These are phyloP conservation scores for Choloepus didactylus DNA, from an alignment of 2,797 vertebrate species.

Conservation along the genomic window DNA sequence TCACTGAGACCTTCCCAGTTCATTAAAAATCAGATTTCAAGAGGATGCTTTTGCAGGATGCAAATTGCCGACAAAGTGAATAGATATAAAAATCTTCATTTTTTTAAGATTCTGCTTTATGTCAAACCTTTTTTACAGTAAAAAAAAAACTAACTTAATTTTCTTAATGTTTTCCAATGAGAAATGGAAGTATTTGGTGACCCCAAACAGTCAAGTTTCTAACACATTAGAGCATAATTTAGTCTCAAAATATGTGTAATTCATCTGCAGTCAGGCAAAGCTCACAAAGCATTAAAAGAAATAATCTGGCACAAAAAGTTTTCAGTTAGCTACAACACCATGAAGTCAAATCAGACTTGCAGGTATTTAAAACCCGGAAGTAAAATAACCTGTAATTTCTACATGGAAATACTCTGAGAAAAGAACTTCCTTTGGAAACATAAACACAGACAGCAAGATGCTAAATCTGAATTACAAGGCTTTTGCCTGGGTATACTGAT, in stretches of 20 bases:
- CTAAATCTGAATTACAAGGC: constrained; percentile 59
- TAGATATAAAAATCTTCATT: background rate
- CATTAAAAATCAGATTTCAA: background rate
- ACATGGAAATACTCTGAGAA: background rate
- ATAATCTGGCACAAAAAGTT: background rate
- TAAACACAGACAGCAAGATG: constrained; percentile 16
- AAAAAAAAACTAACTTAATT: background rate
- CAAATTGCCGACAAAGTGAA: background rate
- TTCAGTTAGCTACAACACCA: background rate
- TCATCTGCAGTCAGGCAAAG: background rate
- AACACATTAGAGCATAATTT: background rate
- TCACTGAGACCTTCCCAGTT: background rate
- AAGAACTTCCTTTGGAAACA: background rate
- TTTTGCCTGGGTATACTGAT: background rate
- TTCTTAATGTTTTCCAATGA: background rate
- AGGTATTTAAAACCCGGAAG: constrained; percentile 33
- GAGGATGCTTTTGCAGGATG: background rate
- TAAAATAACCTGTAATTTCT: background rate
- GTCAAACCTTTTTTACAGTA: background rate
- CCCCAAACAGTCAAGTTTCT: background rate
- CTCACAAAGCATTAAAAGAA: background rate
- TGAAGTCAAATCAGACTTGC: background rate
- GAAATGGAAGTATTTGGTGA: background rate
- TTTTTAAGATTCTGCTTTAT: background rate
- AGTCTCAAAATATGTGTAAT: background rate